Conservation (phyloP, 2,888 invertebrate genomes). For the Tortrix viridana region DNA sequence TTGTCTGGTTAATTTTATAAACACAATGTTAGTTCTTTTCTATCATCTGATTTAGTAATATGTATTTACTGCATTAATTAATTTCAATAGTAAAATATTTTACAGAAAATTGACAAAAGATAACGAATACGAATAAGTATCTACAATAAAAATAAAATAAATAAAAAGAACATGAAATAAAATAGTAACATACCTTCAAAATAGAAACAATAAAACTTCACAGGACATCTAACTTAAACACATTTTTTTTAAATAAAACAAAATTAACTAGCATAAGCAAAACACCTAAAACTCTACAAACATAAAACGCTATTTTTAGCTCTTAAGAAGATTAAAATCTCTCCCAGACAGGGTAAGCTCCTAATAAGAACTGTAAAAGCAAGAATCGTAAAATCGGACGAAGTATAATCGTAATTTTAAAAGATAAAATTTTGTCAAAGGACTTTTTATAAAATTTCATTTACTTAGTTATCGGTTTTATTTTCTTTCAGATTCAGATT, state of each 20-base stretch:
- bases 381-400: slow-evolving; percentile 15
- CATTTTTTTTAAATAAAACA: slow-evolving; percentile 14
- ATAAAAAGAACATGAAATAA: slow-evolving; percentile 37
- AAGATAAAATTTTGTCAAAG: slow-evolving; percentile 17
- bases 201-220: slow-evolving; percentile 31
- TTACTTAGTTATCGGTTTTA: too few relatives aligned
- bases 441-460: neutral
- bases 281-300: neutral
- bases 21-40: neutral
- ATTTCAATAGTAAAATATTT: neutral
- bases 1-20: neutral
- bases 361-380: slow-evolving; percentile 2
- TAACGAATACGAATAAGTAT: too few relatives aligned
- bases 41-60: neutral
- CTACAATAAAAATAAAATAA: too few relatives aligned
- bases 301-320: neutral
- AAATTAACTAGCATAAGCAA: slow-evolving; percentile 3
- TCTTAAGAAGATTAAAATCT: neutral
- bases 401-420: slow-evolving; percentile 18
- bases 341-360: neutral
- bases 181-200: slow-evolving; percentile 43
- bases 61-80: neutral
- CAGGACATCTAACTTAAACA: slow-evolving; percentile 33
- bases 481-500: too few relatives aligned
- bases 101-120: too few relatives aligned